A percentile compares a stretch with the other conserved stretches of the same genome.
phyloP scores from a whole-genome alignment of 2,797 vertebrate species.

The Austrolebias charrua region DNA sequence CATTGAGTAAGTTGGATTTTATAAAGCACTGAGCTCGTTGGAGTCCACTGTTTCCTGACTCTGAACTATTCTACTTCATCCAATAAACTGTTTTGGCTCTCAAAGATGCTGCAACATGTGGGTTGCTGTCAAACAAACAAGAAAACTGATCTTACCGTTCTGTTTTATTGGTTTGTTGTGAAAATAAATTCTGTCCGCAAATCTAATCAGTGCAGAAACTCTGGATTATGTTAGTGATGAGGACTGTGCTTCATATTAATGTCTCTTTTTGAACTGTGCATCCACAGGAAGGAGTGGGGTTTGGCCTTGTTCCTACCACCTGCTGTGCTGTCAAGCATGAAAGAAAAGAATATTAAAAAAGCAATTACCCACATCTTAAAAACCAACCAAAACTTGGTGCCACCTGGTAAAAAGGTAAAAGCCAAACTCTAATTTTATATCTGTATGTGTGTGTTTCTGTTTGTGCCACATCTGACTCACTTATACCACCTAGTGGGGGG shows the following conservation, averaged over 20 bases:
- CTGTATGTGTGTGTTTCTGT: not conserved
- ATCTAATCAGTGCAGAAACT: conserved; percentile 24
- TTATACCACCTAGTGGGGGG: conserved; percentile 62
- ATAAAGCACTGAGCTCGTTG: conserved; percentile 1
- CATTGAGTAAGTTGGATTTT: conserved; percentile 90
- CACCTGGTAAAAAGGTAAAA: conserved; percentile 98
- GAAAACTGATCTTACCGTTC: too few species aligned
- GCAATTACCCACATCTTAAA: conserved; percentile 98
- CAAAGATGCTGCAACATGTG: not conserved
- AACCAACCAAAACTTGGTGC: conserved; percentile 98
- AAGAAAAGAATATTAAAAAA: conserved; percentile 99
- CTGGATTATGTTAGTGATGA: conserved; percentile 2
- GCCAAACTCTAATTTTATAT: not conserved
- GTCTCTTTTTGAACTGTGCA: conserved; percentile 36
- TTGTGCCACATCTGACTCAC: conserved; percentile 31
- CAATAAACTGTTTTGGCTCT: too few species aligned
- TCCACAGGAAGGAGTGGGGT: conserved; percentile 97
- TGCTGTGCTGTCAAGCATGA: conserved; percentile 98
- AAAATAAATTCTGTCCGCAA: conserved; percentile 23
- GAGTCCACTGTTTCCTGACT: conserved; percentile 6
- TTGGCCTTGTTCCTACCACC: conserved; percentile 95
- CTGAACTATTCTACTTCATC: not conserved
- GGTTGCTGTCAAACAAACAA: conserved; percentile 10
- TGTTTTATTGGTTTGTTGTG: conserved; percentile 17
- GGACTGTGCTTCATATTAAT: conserved; percentile 19